These are phyloP conservation scores for Sylvietta virens DNA, from an alignment of 2,113 vertebrate species.

Conservation along the genomic window DNA sequence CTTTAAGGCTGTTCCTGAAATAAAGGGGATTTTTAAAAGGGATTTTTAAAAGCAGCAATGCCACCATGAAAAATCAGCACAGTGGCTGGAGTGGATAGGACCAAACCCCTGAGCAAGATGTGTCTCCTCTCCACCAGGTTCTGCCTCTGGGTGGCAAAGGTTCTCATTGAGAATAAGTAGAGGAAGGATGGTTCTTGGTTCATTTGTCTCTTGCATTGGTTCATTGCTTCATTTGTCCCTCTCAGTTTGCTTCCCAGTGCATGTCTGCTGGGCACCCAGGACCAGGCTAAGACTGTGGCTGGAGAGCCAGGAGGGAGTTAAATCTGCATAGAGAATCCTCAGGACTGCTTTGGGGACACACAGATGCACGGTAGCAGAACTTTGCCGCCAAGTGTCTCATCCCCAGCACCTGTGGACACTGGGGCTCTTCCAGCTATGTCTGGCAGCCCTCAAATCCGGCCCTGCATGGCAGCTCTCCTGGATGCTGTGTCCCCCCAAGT, in stretches of 20 bases:
- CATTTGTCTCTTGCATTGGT: background rate
- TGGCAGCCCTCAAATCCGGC: background rate
- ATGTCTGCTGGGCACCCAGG: background rate
- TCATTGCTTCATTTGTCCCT: background rate
- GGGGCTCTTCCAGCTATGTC: background rate
- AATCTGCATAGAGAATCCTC: background rate
- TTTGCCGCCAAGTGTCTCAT: rapidly evolving
- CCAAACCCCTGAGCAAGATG: background rate
- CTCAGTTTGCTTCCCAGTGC: background rate
- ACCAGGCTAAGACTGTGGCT: background rate
- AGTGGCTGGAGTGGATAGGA: background rate
- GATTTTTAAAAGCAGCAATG: background rate
- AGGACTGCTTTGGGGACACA: background rate
- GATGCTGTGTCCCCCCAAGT: rapidly evolving
- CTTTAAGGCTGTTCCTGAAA: background rate
- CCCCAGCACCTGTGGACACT: background rate
- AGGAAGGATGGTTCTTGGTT: background rate
- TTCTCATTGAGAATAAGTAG: background rate
- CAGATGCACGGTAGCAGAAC: background rate
- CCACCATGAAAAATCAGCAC: background rate
- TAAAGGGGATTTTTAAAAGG: background rate
- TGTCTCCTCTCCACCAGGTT: background rate
- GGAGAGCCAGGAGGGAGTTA: background rate
- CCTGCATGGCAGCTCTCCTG: background rate
- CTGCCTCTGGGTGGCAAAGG: background rate